A percentile compares a stretch with the other conserved stretches of the same genome.
Evolutionary conservation across 1,140 invertebrate species (phyloP).

Genomic region (Saxidomus purpurata): DNA sequence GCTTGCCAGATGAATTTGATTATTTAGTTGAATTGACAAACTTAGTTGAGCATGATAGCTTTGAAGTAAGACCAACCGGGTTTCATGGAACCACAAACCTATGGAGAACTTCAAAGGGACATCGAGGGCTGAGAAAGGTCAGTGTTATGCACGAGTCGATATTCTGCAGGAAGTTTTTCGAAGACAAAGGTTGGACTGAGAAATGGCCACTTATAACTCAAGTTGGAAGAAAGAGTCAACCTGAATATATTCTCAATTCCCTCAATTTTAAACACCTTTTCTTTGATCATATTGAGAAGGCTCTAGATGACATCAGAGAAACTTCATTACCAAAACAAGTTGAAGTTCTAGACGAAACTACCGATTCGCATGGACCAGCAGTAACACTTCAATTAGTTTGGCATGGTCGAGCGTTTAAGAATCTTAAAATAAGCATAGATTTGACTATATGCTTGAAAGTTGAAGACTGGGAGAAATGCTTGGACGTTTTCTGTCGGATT

Average conservation of each 20-base stretch:
- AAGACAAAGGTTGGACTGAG: background rate
- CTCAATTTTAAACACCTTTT: constrained; percentile 24
- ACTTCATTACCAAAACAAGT: background rate
- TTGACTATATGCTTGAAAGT: constrained; percentile 52
- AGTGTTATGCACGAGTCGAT: background rate
- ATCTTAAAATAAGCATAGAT: constrained; percentile 57
- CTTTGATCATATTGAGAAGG: background rate
- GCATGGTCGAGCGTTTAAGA: constrained; percentile 57
- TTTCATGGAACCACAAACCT: background rate
- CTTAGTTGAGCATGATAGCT: background rate
- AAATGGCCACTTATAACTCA: background rate
- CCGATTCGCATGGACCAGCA: constrained; percentile 48
- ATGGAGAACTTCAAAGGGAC: background rate
- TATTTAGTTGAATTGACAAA: constrained; percentile 32
- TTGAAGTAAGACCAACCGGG: background rate
- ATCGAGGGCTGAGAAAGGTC: background rate
- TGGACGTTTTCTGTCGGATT: constrained; percentile 23
- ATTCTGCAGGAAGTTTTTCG: background rate
- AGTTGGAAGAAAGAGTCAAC: background rate
- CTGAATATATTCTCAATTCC: constrained; percentile 42
- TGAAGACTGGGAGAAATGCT: constrained; percentile 17
- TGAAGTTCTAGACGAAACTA: background rate
- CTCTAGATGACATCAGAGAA: background rate
- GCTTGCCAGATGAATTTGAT: constrained; percentile 57
- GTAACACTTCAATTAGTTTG: constrained; percentile 35